A percentile compares a stretch with the other conserved stretches of the same genome.
Evolutionary conservation across 2,113 vertebrate genomes (phyloP).

Genomic region (Colaptes auratus): DNA sequence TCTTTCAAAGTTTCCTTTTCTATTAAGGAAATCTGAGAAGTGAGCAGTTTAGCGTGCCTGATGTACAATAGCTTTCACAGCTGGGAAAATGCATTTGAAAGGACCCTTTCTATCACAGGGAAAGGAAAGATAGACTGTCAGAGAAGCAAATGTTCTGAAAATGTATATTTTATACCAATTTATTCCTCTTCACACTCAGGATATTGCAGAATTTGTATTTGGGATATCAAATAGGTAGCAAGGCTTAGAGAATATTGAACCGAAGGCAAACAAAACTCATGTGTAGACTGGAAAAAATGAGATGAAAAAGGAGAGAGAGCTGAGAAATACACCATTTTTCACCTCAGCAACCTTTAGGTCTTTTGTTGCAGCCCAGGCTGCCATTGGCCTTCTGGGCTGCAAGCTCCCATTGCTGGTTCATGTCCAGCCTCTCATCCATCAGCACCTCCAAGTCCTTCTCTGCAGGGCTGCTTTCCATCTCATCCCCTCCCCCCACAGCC

Average conservation of each 20-base stretch:
- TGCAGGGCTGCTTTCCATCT: no score
- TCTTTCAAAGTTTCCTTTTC: slow-evolving; percentile 42
- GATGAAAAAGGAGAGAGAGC: neutral
- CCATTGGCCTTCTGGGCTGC: no score
- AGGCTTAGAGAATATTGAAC: neutral
- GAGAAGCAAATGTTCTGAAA: neutral
- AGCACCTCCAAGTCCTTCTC: no score
- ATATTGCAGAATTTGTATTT: slow-evolving; percentile 21
- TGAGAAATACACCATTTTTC: neutral
- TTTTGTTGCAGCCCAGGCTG: neutral
- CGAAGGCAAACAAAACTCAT: neutral
- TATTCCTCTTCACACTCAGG: neutral
- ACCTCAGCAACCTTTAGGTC: neutral
- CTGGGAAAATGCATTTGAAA: slow-evolving; percentile 29
- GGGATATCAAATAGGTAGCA: neutral
- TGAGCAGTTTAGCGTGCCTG: slow-evolving; percentile 23
- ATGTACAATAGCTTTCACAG: slow-evolving; percentile 5
- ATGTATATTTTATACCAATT: slow-evolving; percentile 5
- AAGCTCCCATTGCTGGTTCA: no score
- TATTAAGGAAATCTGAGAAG: neutral
- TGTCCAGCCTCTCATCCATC: no score
- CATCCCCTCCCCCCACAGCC: no score
- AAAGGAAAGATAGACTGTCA: neutral
- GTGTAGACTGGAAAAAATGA: neutral
- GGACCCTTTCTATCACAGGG: neutral